A percentile compares a stretch with the other conserved stretches of the same genome.
phyloP scores from a whole-genome alignment of 2,888 invertebrate genomes.

The Drosophila atroscutellata region DNA sequence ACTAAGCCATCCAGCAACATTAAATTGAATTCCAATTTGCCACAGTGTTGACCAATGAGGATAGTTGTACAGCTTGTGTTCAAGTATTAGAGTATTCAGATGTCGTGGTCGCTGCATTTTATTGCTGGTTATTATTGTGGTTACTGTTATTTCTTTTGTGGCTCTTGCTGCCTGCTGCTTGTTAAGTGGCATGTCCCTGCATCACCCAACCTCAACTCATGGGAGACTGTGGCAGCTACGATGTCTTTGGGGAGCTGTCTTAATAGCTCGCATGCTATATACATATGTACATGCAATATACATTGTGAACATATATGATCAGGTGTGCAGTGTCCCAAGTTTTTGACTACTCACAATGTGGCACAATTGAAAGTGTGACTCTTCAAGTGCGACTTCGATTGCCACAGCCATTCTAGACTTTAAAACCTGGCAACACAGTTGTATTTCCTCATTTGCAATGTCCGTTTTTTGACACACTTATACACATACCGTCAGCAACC shows the following conservation, averaged over 20 bases:
- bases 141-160: conserved; percentile 36
- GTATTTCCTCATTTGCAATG: conserved; percentile 36
- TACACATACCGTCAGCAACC: neutral
- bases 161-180: conserved; percentile 39
- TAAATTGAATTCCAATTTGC: neutral
- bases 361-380: conserved; percentile 44
- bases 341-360: conserved; percentile 35
- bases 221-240: conserved; percentile 21
- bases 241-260: conserved; percentile 37
- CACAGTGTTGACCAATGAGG: neutral
- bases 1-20: neutral
- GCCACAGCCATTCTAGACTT: conserved; percentile 32
- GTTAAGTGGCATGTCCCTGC: conserved; percentile 57
- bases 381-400: conserved; percentile 55
- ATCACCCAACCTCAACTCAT: conserved; percentile 16
- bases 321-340: neutral
- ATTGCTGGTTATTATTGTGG: conserved; percentile 45
- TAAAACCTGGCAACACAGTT: conserved; percentile 62
- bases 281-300: neutral
- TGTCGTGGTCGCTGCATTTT: conserved; percentile 17
- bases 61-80: neutral
- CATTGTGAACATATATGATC: neutral
- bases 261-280: conserved; percentile 16
- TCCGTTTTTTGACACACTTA: conserved; percentile 46
- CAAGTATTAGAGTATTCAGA: conserved; percentile 26